These are phyloP conservation scores for Pseudomyrmex sp. DNA, from an alignment of 1,140 invertebrate genomes.

Conservation along the genomic window DNA sequence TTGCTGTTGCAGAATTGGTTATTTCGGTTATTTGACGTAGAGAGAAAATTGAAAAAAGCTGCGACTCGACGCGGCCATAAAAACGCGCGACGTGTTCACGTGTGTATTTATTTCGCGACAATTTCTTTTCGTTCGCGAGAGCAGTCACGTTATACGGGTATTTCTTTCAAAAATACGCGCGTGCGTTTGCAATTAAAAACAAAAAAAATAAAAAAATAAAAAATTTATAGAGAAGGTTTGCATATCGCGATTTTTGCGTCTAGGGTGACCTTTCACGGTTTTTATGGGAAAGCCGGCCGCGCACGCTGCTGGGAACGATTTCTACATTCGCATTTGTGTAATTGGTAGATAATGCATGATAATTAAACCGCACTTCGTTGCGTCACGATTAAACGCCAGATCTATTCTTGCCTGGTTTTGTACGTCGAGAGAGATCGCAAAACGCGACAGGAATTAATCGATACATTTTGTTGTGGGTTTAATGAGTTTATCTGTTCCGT, in stretches of 20 bases:
- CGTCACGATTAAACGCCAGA: slow-evolving; percentile 58
- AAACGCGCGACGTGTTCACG: neutral
- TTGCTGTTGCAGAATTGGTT: slow-evolving; percentile 34
- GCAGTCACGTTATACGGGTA: neutral
- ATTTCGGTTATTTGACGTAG: slow-evolving; percentile 26
- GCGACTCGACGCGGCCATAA: neutral
- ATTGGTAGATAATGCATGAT: slow-evolving; percentile 60
- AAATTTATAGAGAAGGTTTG: neutral
- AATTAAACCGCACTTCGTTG: slow-evolving; percentile 64
- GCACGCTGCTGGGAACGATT: slow-evolving; percentile 25
- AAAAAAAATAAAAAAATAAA: neutral
- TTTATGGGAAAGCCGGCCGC: neutral
- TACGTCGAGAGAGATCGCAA: slow-evolving; percentile 20
- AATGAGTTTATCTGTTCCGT: neutral
- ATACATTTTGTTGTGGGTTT: slow-evolving; percentile 10
- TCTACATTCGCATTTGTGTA: slow-evolving; percentile 36
- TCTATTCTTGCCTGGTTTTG: slow-evolving; percentile 47
- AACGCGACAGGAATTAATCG: slow-evolving; percentile 43
- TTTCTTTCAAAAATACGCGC: slow-evolving; percentile 20
- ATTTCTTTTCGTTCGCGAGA: neutral
- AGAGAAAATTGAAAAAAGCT: slow-evolving; percentile 53
- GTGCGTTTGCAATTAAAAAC: neutral
- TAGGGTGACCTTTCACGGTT: neutral
- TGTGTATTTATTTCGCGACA: slow-evolving; percentile 12
- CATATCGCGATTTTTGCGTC: neutral